Evolutionary conservation across 2,113 vertebrate genomes (phyloP), one percentile per base, ranked within the genome.

Genomic region (Pluvianellus socialis): DNA sequence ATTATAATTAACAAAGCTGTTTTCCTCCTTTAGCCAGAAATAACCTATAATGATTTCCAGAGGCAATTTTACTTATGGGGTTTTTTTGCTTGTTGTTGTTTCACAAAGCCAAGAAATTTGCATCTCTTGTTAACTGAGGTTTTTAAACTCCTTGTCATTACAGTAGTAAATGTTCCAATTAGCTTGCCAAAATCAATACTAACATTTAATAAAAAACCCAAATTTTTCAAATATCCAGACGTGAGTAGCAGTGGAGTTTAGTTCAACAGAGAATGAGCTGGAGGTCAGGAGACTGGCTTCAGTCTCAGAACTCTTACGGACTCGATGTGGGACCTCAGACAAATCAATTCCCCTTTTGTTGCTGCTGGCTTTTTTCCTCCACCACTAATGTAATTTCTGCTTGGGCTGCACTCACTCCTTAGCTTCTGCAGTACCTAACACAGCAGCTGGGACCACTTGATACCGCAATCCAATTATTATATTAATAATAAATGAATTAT

Each of bases 401-500:
- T 61, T 73, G 61, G 45, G 24, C 59, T 84, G 73, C 27, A 9
- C n/a, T 86, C 35, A 9, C 35, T 87, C 12, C 47, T 73, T 38
- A 22, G 38, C 42, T 92, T 81, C 68, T 90, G 79, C 77, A 71
- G 32, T 65, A 50, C 73, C 77, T 84, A 40, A 47, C 6, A 12
- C n/a, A 81, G 73, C 73, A 70, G 45, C 67, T 88, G 55, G 65
- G 88, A 68, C 68, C 30, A 49, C 76, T 66, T 70, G 65, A 66
- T 93, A 47, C 33, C 77, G 47, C 15, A 24, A 21, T 61, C 66
- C 40, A 84, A 62, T 95, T 88, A 88, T 76, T 90, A 27, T 22
- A 80, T 86, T 93, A 80, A 82, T 92, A 94, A 62, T 77, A 72
- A 79, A 88, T 89, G 20, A 67, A 73, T 93, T 74, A 30, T 28